Evolutionary conservation across 2,888 invertebrate species (phyloP), one percentile per base, ranked within the genome.

Genomic region (Myathropa florea): DNA sequence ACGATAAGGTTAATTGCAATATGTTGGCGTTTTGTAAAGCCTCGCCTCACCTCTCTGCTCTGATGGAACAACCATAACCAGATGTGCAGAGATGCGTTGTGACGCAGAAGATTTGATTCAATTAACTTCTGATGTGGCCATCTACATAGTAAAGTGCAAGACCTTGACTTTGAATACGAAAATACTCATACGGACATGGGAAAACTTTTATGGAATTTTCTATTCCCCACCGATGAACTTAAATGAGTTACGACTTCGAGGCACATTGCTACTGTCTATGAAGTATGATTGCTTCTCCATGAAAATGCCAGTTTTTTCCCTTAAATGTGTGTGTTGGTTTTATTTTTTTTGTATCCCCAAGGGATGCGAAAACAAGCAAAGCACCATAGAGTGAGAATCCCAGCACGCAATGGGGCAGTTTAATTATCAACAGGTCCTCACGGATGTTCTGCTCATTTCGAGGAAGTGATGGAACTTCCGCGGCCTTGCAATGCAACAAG

Each of bases 1-100:
- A 28, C 39, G 77, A 76, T 81, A 75, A 76, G 64, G 81, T 76
- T 81, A 82, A 82, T 77, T 82, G 77, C 77, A 77, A 77, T 70
- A 77, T 70, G 77, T 77, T 77, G 70, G 33, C 46, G 23, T 59
- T 71, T n/a, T 71, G 18, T 46, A 18, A 6, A 18, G 46, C 46
- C 33, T 10, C 4, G n/a, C 4, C 39, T n/a, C n/a, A 14, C n/a
- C 33, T 9, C 33, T 12, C 12, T 33, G 12, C 33, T 33, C 7
- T n/a, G n/a, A n/a, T n/a, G n/a, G n/a, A 28, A 28, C 4, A 12
- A 33, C 33, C 33, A 46, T 46, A 4, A n/a, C n/a, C 46, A n/a
- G 18, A 46, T 46, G 46, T n/a, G 46, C 10, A 10, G 30, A 30
- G 7, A 4, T 46, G 46, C 18, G 18, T 4, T 46, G 46, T 18